These are phyloP conservation scores for Torymus tubicola DNA, from an alignment of 2,888 invertebrate species.

Conservation along the genomic window DNA sequence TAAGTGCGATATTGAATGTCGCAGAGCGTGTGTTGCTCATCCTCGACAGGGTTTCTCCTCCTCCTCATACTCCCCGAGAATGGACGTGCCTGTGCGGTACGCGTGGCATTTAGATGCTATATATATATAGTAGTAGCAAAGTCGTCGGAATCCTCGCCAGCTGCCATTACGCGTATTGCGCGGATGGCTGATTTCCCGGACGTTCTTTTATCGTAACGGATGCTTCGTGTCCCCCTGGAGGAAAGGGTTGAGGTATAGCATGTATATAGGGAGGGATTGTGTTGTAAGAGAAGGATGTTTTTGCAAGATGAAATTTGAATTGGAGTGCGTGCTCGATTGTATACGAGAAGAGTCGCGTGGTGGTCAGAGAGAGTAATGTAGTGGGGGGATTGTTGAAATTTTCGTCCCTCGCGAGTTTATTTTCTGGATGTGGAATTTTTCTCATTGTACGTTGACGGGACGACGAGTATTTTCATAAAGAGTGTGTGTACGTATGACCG, in stretches of 20 bases:
- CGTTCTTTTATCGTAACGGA: neutral
- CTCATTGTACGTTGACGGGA: too few species aligned
- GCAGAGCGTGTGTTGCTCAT: slow-evolving; percentile 46
- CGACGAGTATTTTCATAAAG: too few species aligned
- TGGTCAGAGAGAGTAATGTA: too few species aligned
- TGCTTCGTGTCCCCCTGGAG: neutral
- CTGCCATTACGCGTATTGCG: slow-evolving; percentile 5
- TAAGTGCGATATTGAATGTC: slow-evolving; percentile 71
- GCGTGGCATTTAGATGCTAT: neutral
- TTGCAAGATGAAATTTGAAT: too few species aligned
- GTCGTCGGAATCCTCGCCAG: neutral
- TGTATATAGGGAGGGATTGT: too few species aligned
- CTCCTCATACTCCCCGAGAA: neutral
- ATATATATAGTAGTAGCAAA: too few species aligned
- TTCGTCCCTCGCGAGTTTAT: neutral
- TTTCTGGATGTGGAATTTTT: too few species aligned
- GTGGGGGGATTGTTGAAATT: too few species aligned
- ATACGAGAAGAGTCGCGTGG: neutral
- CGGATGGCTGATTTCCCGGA: neutral
- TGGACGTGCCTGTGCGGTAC: slow-evolving; percentile 9
- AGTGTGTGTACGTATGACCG: too few species aligned
- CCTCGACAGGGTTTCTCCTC: neutral
- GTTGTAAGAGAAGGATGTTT: too few species aligned
- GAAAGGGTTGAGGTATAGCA: too few species aligned
- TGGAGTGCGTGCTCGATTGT: neutral